Conservation (phyloP, 2,797 vertebrate genomes). For the Pantherophis alleghaniensis region DNA sequence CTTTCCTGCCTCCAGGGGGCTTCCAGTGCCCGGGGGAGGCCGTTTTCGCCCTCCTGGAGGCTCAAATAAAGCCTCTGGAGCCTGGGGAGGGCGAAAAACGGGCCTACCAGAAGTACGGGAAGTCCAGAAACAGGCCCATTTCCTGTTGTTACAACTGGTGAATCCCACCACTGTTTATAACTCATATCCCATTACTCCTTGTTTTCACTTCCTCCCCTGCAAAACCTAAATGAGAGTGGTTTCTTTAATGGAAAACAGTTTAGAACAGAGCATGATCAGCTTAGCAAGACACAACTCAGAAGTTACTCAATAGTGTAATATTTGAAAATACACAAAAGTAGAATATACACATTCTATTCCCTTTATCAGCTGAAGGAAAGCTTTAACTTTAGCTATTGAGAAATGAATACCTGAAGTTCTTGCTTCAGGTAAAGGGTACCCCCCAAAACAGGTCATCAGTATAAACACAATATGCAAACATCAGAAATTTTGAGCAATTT, state of each 20-base stretch:
- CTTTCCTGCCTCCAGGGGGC: too few species aligned
- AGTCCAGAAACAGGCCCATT: too few species aligned
- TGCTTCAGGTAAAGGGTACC: slow-evolving; percentile 52
- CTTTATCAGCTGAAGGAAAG: not conserved
- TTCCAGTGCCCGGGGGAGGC: too few species aligned
- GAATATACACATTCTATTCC: not conserved
- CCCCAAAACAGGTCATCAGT: not conserved
- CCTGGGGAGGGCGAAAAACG: too few species aligned
- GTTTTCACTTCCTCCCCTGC: not conserved
- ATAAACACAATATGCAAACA: not conserved
- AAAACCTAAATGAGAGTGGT: not conserved
- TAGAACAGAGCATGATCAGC: not conserved
- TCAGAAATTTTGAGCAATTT: not conserved
- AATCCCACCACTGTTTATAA: too few species aligned
- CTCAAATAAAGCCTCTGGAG: too few species aligned
- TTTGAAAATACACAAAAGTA: not conserved
- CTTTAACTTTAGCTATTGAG: not conserved
- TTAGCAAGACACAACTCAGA: not conserved
- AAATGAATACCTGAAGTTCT: too few species aligned
- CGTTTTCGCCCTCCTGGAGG: too few species aligned
- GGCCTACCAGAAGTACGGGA: too few species aligned
- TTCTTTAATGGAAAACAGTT: not conserved
- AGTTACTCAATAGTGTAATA: not conserved
- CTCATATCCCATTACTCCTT: not conserved
- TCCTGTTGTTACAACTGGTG: too few species aligned